Evolutionary conservation across 2,113 vertebrate species (phyloP).

Genomic region (Rhadina sibilatrix): DNA sequence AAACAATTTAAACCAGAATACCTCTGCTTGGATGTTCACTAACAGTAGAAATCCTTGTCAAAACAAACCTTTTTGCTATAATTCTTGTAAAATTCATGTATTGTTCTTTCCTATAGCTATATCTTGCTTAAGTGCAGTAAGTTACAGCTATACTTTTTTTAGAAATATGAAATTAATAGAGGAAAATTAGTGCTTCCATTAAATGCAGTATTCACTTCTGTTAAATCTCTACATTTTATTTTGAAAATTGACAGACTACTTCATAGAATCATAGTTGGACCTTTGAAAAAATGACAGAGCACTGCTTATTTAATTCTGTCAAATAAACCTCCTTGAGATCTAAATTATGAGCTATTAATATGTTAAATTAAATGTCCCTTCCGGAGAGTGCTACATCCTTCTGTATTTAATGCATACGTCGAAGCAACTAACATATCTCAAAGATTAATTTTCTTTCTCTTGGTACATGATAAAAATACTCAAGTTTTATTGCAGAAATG

Average conservation of each 20-base stretch:
- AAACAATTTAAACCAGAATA: background rate
- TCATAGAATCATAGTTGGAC: background rate
- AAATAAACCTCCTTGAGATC: conserved; percentile 6
- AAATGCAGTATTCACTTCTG: background rate
- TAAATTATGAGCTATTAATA: background rate
- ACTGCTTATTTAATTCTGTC: background rate
- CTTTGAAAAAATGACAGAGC: background rate
- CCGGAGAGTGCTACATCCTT: background rate
- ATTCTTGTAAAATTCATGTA: conserved; percentile 1
- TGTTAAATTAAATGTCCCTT: too few relatives aligned
- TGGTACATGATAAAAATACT: conserved; percentile 8
- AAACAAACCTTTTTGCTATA: background rate
- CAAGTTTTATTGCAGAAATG: background rate
- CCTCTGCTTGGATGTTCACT: background rate
- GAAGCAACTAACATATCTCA: conserved; percentile 9
- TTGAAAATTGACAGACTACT: background rate
- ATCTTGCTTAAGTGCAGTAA: conserved; percentile 45
- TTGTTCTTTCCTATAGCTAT: conserved; percentile 70
- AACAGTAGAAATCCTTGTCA: background rate
- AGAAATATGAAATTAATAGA: conserved; percentile 61
- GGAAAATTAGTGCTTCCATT: background rate
- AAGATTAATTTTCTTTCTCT: conserved; percentile 30
- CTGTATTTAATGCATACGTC: background rate
- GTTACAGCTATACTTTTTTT: conserved; percentile 29
- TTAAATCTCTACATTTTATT: background rate